Conservation (phyloP, 2,888 invertebrate genomes). For the Idaea dimidiata region DNA sequence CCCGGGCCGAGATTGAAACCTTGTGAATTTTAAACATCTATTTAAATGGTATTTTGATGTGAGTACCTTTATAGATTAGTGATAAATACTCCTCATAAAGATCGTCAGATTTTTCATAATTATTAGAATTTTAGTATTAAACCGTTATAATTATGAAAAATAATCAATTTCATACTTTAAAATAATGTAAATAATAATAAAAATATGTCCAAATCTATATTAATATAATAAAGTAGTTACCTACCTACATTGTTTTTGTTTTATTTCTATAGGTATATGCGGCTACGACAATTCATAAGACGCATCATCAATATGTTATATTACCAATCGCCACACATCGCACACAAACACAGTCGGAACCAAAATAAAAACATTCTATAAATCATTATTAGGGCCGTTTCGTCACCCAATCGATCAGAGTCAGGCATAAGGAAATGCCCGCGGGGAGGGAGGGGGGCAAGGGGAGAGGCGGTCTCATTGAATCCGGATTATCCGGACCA, state of each 20-base stretch:
- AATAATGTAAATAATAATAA: too few species aligned
- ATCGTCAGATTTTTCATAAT: too few species aligned
- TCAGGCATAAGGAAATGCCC: constrained; percentile 4
- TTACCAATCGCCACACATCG: background rate
- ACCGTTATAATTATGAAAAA: too few species aligned
- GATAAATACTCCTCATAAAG: too few species aligned
- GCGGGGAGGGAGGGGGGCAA: background rate
- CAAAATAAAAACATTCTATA: constrained; percentile 16
- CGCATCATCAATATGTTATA: background rate
- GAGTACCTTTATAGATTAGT: background rate
- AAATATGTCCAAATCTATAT: too few species aligned
- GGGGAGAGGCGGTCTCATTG: constrained; percentile 25
- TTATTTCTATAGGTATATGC: too few species aligned
- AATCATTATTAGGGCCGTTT: constrained; percentile 24
- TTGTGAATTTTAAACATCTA: background rate
- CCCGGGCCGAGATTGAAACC: background rate
- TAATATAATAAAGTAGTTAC: too few species aligned
- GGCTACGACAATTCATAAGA: background rate
- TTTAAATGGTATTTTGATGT: background rate
- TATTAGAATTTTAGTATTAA: too few species aligned
- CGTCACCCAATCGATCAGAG: constrained; percentile 28
- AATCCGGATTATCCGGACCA: constrained; percentile 32
- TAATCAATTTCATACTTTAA: too few species aligned
- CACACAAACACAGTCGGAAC: constrained; percentile 1
- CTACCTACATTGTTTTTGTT: too few species aligned